Percentiles rank a stretch among this genome's conserved stretches.
Evolutionary conservation across 2,797 vertebrate genomes (phyloP).

Genomic region (Chanos chanos): DNA sequence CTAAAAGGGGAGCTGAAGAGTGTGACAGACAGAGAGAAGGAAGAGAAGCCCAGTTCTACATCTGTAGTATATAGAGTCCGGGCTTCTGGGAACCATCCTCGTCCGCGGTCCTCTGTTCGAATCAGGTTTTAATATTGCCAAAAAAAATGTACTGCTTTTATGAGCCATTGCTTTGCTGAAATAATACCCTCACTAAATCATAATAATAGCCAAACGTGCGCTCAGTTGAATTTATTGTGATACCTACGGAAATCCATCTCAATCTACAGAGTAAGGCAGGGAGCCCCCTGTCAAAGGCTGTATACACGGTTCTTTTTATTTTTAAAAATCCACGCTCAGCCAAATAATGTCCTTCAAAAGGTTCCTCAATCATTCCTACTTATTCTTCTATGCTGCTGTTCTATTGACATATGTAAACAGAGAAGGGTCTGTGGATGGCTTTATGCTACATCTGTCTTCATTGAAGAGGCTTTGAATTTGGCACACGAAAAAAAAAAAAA

Average conservation of each 20-base stretch:
- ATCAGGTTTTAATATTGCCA: slow-evolving; percentile 61
- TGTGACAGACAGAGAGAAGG: background rate
- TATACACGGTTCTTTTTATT: too few relatives aligned
- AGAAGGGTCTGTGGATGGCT: too few relatives aligned
- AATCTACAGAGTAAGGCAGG: background rate
- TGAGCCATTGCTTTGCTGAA: slow-evolving; percentile 55
- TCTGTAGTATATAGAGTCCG: slow-evolving; percentile 58
- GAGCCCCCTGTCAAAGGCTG: too few relatives aligned
- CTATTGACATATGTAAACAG: too few relatives aligned
- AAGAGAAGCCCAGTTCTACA: slow-evolving; percentile 51
- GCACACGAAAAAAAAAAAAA: too few relatives aligned
- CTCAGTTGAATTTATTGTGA: slow-evolving; percentile 43
- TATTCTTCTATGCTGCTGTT: too few relatives aligned
- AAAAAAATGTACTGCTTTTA: slow-evolving; percentile 58
- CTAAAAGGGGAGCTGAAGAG: background rate
- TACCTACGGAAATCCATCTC: slow-evolving; percentile 39
- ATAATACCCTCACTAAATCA: slow-evolving; percentile 59
- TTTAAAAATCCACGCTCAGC: too few relatives aligned
- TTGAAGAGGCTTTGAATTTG: too few relatives aligned
- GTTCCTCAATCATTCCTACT: too few relatives aligned
- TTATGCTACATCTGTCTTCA: too few relatives aligned
- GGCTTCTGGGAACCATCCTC: slow-evolving; percentile 54
- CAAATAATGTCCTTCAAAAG: too few relatives aligned
- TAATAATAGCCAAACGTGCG: slow-evolving; percentile 46
- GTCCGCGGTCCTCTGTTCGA: slow-evolving; percentile 61